Conservation (phyloP, 92 coral and sea anemone genomes). For the Umimayanthus chanpuru region DNA sequence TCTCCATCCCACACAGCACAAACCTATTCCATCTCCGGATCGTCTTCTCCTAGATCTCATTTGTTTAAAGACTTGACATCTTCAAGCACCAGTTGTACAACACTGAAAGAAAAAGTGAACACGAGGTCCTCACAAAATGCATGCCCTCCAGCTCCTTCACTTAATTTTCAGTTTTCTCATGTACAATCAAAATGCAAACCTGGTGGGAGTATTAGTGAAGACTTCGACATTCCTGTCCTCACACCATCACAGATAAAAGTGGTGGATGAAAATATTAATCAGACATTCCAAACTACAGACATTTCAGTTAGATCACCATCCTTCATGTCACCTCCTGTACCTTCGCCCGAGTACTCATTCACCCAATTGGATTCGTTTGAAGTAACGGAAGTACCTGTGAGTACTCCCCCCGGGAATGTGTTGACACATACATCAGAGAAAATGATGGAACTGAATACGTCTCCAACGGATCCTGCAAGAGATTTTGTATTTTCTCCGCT, state of each 20-base stretch:
- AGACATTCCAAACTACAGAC: background rate
- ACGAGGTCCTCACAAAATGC: background rate
- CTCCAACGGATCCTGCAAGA: background rate
- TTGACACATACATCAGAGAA: background rate
- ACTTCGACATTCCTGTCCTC: background rate
- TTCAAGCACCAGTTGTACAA: background rate
- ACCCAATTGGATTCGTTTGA: conserved; percentile 34
- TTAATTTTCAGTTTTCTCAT: background rate
- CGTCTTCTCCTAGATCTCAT: background rate
- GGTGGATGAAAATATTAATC: background rate
- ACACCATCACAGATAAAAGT: background rate
- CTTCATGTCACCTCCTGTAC: conserved; percentile 73
- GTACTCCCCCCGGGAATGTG: background rate
- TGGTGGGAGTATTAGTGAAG: background rate
- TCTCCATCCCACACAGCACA: background rate
- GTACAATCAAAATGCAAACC: background rate
- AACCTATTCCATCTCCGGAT: background rate
- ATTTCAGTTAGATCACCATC: background rate
- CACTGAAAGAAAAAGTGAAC: background rate
- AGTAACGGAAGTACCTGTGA: background rate
- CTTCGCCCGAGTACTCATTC: conserved; percentile 73
- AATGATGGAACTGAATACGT: background rate
- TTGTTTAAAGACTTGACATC: background rate
- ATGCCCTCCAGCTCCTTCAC: background rate
- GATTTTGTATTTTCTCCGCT: background rate